Conservation (phyloP, 2,113 vertebrate genomes). For the Chaetura pelagica region DNA sequence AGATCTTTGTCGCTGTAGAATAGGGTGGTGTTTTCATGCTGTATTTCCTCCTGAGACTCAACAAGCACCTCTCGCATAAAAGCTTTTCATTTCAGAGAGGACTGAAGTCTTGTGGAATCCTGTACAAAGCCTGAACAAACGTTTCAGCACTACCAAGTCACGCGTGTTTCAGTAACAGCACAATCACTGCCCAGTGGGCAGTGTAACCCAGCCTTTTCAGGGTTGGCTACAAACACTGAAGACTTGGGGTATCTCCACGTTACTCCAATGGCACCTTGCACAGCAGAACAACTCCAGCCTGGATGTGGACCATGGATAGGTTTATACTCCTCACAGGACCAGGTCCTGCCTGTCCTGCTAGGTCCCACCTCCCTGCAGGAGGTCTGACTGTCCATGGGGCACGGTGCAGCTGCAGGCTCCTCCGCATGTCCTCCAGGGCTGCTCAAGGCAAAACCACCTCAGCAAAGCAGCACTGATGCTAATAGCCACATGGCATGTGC, state of each 20-base stretch:
- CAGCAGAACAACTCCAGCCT: neutral
- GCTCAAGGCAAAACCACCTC: neutral
- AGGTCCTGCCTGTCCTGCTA: neutral
- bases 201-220: neutral
- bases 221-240: accelerated
- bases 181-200: neutral
- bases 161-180: neutral
- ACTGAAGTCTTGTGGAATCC: neutral
- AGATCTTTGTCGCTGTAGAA: neutral
- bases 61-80: neutral
- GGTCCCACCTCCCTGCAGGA: neutral
- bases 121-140: neutral
- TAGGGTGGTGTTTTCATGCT: neutral
- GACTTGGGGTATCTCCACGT: neutral
- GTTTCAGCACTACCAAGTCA: accelerated
- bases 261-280: neutral
- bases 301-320: neutral
- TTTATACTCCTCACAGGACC: neutral
- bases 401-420: accelerated
- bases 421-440: neutral
- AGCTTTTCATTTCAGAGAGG: neutral
- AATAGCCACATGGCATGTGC: accelerated
- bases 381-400: neutral
- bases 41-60: neutral
- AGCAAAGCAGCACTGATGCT: accelerated